These are phyloP conservation scores for Labrus mixtus DNA, from an alignment of 2,113 vertebrate species.

Conservation along the genomic window DNA sequence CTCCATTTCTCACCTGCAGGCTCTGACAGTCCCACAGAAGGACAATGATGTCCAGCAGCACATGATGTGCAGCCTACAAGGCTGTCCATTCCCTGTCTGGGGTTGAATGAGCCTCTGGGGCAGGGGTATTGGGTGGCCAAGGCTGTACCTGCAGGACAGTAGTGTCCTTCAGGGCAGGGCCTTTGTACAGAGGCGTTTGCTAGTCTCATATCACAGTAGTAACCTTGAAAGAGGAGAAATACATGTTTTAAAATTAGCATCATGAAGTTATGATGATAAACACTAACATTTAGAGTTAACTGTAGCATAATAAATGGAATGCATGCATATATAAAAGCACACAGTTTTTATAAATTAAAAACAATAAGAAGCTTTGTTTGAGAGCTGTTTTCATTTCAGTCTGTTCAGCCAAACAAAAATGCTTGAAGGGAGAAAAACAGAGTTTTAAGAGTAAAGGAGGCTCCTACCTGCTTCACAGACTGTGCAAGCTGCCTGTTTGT, in stretches of 20 bases:
- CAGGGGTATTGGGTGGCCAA: conserved; percentile 86
- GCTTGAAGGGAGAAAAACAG: not conserved
- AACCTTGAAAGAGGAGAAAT: conserved; percentile 80
- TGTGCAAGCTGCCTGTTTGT: conserved; percentile 75
- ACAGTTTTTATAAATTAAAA: conserved; percentile 13
- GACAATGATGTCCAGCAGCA: conserved; percentile 89
- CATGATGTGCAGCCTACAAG: conserved; percentile 84
- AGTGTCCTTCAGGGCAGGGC: conserved; percentile 89
- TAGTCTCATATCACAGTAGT: conserved; percentile 87
- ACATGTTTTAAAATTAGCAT: not conserved
- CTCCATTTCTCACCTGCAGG: conserved; percentile 85
- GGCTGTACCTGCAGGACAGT: conserved; percentile 88
- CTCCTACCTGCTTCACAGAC: conserved; percentile 81
- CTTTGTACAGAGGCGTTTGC: conserved; percentile 80
- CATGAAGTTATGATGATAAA: not conserved
- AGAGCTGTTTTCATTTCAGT: not conserved
- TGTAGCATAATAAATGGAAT: conserved; percentile 6
- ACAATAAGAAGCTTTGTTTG: not conserved
- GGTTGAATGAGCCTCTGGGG: conserved; percentile 88
- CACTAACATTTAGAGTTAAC: not conserved
- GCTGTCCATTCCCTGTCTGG: conserved; percentile 69
- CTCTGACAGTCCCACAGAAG: conserved; percentile 80
- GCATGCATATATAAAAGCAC: not conserved
- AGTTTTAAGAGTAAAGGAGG: not conserved
- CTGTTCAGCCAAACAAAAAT: conserved; percentile 9